Base-by-base conservation (phyloP, 2,888 invertebrate species). In the Scaptomyza flava region DNA sequence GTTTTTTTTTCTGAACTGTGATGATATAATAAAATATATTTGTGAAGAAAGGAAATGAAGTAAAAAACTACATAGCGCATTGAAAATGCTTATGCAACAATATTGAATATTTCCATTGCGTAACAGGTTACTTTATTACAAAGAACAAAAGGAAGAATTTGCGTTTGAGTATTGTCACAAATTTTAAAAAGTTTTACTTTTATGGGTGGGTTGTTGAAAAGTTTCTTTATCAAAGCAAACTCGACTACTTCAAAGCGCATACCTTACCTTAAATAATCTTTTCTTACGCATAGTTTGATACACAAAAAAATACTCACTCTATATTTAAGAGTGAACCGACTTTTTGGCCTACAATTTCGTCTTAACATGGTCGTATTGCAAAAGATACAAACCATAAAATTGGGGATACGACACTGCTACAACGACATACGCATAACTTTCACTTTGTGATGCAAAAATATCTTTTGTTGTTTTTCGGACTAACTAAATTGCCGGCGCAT, bases 401-500 rank as follows among this genome's bases (percentile, higher is more conserved):
- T 14, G 80, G 50, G 61, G 53, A 42, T 43, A 70, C 52, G 53
- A 70, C 67, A 51, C 42, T 33, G 38, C 51, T 14, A 20, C 36
- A 27, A 23, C 11, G 14, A 36, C 45, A 72, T 47, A 41, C 64
- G 57, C 68, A 45, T 71, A 63, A 83, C 89, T 82, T 82, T 88
- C 81, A 86, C 77, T 86, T 80, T 88, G 89, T 70, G 68, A 77
- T 80, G 77, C 71, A 68, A 70, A 82, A 80, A 73, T 83, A 74
- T 85, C 64, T 56, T 70, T 73, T 73, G 61, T 76, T 76, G 0
- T 34, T 12, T n/a, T 36, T 36, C 6, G 36, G 72, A 12, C 43
- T 42, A 51, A 50, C 52, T 23, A 14, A 27, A 52, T 52, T 36
- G 38, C 11, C 12, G n/a, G n/a, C 42, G 61, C 30, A 8, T 46